Evolutionary conservation across 2,797 vertebrate species (phyloP).

Genomic region (Enteromius mattozi): DNA sequence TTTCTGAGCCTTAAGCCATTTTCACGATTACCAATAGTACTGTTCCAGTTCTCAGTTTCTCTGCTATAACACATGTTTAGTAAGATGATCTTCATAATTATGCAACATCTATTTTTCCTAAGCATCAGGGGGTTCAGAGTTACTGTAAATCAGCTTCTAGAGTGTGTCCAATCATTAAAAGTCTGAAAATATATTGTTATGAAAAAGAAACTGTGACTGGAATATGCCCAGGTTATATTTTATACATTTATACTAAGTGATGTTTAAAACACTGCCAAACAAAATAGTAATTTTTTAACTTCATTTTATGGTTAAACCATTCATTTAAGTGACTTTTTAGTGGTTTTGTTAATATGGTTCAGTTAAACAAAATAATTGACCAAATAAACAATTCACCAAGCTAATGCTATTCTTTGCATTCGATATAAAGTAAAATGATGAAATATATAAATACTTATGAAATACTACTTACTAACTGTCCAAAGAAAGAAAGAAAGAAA

Average conservation of each 20-base stretch:
- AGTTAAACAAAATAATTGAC: background rate
- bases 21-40: constrained; percentile 3
- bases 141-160: constrained; percentile 18
- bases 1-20: constrained; percentile 6
- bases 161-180: constrained; percentile 14
- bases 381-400: background rate
- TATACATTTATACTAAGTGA: background rate
- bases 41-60: constrained; percentile 3
- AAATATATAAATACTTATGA: background rate
- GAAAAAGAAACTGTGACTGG: constrained; percentile 4
- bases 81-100: constrained; percentile 4
- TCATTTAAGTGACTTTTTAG: background rate
- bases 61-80: constrained; percentile 12
- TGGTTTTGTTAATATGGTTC: background rate
- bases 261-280: background rate
- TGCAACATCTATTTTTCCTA: constrained; percentile 20
- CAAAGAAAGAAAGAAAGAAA: background rate
- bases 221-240: background rate
- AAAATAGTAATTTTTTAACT: background rate
- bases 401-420: background rate
- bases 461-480: background rate
- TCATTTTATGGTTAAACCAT: background rate
- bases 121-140: constrained; percentile 11
- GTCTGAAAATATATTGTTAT: background rate
- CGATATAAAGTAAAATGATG: background rate